Evolutionary conservation across 2,888 invertebrate species (phyloP), one percentile per base, ranked within the genome.

Genomic region (Orchesella flavescens): DNA sequence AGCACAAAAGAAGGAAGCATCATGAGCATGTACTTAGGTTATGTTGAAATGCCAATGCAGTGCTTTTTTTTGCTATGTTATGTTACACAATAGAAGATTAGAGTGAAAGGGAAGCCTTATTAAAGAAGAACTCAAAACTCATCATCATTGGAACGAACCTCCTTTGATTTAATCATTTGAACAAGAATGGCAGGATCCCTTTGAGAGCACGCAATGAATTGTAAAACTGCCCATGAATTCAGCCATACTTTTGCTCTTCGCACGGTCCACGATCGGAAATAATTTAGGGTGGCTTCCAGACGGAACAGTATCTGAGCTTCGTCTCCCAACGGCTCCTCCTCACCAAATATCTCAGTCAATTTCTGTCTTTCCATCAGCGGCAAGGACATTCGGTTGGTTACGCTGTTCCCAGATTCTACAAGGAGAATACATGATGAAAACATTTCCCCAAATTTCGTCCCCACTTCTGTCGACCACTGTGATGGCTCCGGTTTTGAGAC

Each of bases 191-290:
- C 86, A 3, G 88, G 84, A 55, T 88, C 88, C 63, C 88, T 78
- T 86, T 88, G 88, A 19, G 88, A 86, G 49, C 80, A 81, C 12
- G 88, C 88, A 74, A 88, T 85, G 63, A 88, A 88, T 74, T 88
- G 87, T 3, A 87, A 84, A 12, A 87, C 84, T n/a, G 88, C 87
- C 88, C 88, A 88, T n/a, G 82, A 83, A 65, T 88, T 88, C n/a
- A 88, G 84, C 88, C 88, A 88, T n/a, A 84, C 85, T 83, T 87
- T 88, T 1, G 87, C 80, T 43, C 88, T 49, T 21, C 87, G 84
- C 10, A 88, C 86, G 15, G 87, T 81, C 88, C 88, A 88, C 24
- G 85, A 80, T 76, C 85, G 85, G 21, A 87, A 88, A 57, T 87
- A 88, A 21, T 87, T 81, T 2, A 88, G 82, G 2, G 88, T 88